phyloP scores from a whole-genome alignment of 2,888 invertebrate species.

The Agrypnus murinus region DNA sequence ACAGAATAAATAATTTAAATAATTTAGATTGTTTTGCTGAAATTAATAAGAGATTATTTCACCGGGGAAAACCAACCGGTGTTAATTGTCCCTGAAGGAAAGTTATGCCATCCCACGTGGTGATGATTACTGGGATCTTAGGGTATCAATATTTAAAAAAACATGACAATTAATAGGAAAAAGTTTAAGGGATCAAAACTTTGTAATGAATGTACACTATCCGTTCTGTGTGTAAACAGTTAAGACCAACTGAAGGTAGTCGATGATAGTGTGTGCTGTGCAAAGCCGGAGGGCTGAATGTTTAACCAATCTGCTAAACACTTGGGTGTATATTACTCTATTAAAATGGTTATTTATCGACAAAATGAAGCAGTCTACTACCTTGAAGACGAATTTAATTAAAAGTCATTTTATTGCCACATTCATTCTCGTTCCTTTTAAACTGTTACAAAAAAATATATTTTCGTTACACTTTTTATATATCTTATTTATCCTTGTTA shows the following conservation, averaged over 20 bases:
- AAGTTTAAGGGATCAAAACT: not conserved
- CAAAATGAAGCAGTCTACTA: conserved; percentile 25
- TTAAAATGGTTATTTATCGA: conserved; percentile 54
- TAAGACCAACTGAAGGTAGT: conserved; percentile 34
- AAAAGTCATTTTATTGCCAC: no score
- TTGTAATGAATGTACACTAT: not conserved
- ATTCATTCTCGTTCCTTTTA: no score
- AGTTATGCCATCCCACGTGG: no score
- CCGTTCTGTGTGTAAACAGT: conserved; percentile 31
- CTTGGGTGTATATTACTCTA: conserved; percentile 53
- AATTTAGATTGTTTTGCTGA: no score
- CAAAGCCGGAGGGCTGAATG: conserved; percentile 43
- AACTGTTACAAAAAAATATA: no score
- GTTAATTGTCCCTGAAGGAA: no score
- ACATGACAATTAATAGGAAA: not conserved
- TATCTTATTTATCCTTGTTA: conserved; percentile 35
- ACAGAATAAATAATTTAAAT: no score
- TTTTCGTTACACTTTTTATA: not conserved
- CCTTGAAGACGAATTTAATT: conserved; percentile 29
- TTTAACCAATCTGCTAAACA: conserved; percentile 49
- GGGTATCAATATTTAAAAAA: not conserved
- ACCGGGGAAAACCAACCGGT: no score
- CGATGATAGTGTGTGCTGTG: conserved; percentile 43
- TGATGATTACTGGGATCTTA: no score
- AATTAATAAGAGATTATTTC: no score